A percentile compares a stretch with the other conserved stretches of the same genome.
phyloP scores from a whole-genome alignment of 2,888 invertebrate genomes.

The Xanthia togata region DNA sequence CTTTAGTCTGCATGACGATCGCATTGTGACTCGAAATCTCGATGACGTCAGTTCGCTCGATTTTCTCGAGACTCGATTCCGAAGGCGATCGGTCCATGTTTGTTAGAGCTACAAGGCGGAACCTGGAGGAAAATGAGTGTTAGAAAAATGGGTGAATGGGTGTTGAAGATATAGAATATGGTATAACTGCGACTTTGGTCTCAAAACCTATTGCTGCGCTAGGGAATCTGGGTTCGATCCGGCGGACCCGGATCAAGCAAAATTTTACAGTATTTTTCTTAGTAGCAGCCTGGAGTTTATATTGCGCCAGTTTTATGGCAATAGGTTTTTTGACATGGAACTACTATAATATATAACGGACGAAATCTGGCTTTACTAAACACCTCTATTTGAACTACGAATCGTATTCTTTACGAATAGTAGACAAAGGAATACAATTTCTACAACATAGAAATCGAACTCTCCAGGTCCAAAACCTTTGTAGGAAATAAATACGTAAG shows the following conservation, averaged over 20 bases:
- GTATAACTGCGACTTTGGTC: neutral
- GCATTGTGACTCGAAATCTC: conserved; percentile 92
- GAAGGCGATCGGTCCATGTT: conserved; percentile 94
- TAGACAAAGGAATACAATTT: neutral
- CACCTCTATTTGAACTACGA: too few relatives aligned
- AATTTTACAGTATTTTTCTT: neutral
- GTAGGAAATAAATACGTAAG: neutral
- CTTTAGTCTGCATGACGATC: conserved; percentile 92
- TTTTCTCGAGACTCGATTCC: conserved; percentile 94
- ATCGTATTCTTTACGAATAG: neutral
- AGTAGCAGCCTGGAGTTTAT: neutral
- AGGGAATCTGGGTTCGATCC: neutral
- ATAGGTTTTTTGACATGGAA: neutral
- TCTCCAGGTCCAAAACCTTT: neutral
- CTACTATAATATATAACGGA: neutral
- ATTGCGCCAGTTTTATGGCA: neutral
- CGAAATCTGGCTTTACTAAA: neutral
- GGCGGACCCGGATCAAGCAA: neutral
- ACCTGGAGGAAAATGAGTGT: conserved; percentile 80
- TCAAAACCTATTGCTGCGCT: neutral
- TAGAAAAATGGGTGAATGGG: neutral
- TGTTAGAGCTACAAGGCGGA: conserved; percentile 93
- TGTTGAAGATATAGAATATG: neutral
- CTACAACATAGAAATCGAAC: neutral
- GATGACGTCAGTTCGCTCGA: conserved; percentile 92